Evolutionary conservation across 2,888 invertebrate genomes (phyloP), one percentile per base, ranked within the genome.

Genomic region (Metacarcinus magister): DNA sequence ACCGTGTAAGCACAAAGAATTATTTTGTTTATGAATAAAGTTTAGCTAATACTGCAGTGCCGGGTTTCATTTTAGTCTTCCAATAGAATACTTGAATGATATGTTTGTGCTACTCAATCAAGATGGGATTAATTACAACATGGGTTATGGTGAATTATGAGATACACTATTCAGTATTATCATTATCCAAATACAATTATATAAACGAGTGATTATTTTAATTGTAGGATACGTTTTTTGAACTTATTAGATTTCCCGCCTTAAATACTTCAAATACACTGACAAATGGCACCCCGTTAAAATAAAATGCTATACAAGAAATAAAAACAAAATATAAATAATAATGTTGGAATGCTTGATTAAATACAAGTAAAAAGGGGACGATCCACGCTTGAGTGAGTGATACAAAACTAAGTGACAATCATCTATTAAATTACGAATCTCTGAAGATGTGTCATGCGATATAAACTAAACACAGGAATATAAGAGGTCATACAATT

Each of bases 11-110:
- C 95, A 95, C 95, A 95, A 95, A 95, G 94, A 95, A 95, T 92
- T 95, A 95, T 95, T 95, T 95, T 95, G 95, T 91, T 95, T 95
- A 95, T 95, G 90, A 95, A 90, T 95, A 95, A 95, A 95, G 39
- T 94, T 82, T 87, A 94, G 82, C 87, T 94, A 87, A 48, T 94
- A 94, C 46, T 67, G 94, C 87, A 0, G 39, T 87, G 39, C 39
- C 46, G 28, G 32, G 44, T 92, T 39, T 87, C 23, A 23, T 48
- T 91, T 28, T 92, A 19, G 46, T 32, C 39, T 10, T 92, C 92
- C 46, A 91, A n/a, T 60, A 23, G 10, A 5, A 23, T 60, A 60
- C 23, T 23, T 60, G 23, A 39, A 60, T 8, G 60, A 60, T 60
- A 60, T 60, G 2, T 23, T 23, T 23, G 3, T 4, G 23, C 19